Evolutionary conservation across 2,797 vertebrate genomes (phyloP).

Genomic region (Paramormyrops hopkinsi): DNA sequence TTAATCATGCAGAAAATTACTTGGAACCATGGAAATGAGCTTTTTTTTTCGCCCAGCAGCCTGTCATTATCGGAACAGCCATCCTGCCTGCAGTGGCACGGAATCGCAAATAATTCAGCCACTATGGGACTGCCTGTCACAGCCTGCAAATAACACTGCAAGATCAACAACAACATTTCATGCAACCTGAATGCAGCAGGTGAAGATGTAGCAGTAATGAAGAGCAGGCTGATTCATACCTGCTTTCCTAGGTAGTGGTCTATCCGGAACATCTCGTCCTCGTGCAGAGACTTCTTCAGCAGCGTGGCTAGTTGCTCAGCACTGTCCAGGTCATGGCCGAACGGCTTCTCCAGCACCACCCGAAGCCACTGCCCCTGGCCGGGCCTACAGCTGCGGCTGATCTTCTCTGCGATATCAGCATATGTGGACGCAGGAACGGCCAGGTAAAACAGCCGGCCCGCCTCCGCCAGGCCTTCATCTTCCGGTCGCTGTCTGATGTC

Average conservation of each 20-base stretch:
- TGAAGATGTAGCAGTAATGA: not conserved
- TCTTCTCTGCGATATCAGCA: conserved; percentile 71
- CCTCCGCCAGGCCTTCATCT: conserved; percentile 71
- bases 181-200: not conserved
- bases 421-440: conserved; percentile 88
- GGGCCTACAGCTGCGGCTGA: conserved; percentile 79
- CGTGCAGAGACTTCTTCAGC: conserved; percentile 68
- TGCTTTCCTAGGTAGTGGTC: conserved; percentile 97
- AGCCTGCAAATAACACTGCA: not conserved
- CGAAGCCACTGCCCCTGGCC: conserved; percentile 69
- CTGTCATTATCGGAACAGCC: not conserved
- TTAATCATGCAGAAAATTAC: not conserved
- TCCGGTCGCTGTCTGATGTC: conserved; percentile 60
- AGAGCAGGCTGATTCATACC: conserved; percentile 51
- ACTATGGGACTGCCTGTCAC: not conserved
- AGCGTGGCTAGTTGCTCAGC: conserved; percentile 73
- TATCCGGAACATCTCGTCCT: conserved; percentile 93
- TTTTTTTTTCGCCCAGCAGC: not conserved
- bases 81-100: not conserved
- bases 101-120: not conserved
- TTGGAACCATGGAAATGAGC: not conserved
- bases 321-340: conserved; percentile 78
- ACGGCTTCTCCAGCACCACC: conserved; percentile 94
- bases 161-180: not conserved
- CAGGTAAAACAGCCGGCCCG: conserved; percentile 87